Conservation (phyloP, 1,140 invertebrate genomes). For the Eumeta japonica region DNA sequence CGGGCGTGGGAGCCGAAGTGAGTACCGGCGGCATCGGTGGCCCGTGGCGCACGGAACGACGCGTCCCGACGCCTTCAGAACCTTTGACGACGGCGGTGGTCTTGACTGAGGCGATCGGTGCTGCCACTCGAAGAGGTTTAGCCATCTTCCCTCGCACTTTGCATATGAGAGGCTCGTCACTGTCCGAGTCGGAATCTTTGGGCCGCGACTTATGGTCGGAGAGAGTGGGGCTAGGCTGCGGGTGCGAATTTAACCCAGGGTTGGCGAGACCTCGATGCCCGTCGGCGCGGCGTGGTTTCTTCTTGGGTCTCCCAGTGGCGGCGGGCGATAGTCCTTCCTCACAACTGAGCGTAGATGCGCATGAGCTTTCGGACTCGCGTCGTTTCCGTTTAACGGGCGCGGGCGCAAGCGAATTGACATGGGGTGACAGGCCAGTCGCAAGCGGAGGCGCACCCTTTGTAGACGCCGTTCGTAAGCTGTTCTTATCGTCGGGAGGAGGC, state of each 20-base stretch:
- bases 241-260: too few relatives aligned
- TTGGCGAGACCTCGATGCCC: constrained; percentile 14
- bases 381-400: constrained; percentile 65
- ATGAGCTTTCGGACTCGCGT: constrained; percentile 75
- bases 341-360: constrained; percentile 60
- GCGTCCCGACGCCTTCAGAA: constrained; percentile 39
- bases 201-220: constrained; percentile 28
- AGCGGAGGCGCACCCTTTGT: constrained; percentile 46
- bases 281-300: constrained; percentile 33
- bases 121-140: neutral
- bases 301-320: constrained; percentile 30
- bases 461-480: constrained; percentile 39
- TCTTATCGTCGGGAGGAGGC: constrained; percentile 37
- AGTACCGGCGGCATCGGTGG: constrained; percentile 12
- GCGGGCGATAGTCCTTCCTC: constrained; percentile 55
- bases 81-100: constrained; percentile 16
- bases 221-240: constrained; percentile 10
- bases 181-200: constrained; percentile 71
- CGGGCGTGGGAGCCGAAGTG: constrained; percentile 8
- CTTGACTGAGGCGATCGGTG: constrained; percentile 14
- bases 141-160: constrained; percentile 61
- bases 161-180: constrained; percentile 75
- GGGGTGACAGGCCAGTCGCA: constrained; percentile 5
- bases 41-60: constrained; percentile 42
- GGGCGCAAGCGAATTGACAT: constrained; percentile 17